A percentile compares a stretch with the other conserved stretches of the same genome.
Evolutionary conservation across 2,888 invertebrate species (phyloP).

Genomic region (Phortica okadai): DNA sequence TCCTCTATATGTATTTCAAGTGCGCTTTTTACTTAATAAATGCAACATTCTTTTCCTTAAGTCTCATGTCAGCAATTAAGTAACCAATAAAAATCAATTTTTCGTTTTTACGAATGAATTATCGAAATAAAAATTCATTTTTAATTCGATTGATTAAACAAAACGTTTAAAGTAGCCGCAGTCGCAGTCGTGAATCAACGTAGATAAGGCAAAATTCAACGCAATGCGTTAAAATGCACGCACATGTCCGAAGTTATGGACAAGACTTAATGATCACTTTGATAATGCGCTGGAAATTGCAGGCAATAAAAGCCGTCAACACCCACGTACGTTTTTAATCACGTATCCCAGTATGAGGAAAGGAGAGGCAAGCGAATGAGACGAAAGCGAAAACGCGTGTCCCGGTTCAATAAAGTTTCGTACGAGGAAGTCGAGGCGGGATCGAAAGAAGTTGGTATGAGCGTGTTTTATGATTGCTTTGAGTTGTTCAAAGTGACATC

Average conservation of each 20-base stretch:
- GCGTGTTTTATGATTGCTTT: background rate
- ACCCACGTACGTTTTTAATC: conserved; percentile 49
- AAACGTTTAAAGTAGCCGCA: background rate
- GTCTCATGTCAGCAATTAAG: background rate
- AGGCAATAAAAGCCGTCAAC: conserved; percentile 61
- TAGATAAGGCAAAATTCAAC: background rate
- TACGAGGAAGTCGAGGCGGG: conserved; percentile 42
- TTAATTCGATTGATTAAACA: conserved; percentile 6
- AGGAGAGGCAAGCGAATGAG: too few relatives aligned
- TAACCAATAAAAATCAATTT: background rate
- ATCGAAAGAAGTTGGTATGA: background rate
- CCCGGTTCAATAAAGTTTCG: conserved; percentile 50
- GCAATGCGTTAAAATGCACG: background rate
- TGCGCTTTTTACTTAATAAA: too few relatives aligned
- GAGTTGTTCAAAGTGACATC: conserved; percentile 2
- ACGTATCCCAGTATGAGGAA: background rate
- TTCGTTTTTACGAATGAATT: background rate
- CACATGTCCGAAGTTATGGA: background rate
- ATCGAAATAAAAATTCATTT: background rate
- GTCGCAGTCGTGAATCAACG: background rate
- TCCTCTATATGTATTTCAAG: too few relatives aligned
- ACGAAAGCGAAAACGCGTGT: background rate
- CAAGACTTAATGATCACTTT: conserved; percentile 11
- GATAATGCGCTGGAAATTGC: conserved; percentile 47
- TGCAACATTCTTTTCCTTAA: background rate